These are phyloP conservation scores for Cnemophilus loriae DNA, from an alignment of 2,113 vertebrate species.

Conservation along the genomic window DNA sequence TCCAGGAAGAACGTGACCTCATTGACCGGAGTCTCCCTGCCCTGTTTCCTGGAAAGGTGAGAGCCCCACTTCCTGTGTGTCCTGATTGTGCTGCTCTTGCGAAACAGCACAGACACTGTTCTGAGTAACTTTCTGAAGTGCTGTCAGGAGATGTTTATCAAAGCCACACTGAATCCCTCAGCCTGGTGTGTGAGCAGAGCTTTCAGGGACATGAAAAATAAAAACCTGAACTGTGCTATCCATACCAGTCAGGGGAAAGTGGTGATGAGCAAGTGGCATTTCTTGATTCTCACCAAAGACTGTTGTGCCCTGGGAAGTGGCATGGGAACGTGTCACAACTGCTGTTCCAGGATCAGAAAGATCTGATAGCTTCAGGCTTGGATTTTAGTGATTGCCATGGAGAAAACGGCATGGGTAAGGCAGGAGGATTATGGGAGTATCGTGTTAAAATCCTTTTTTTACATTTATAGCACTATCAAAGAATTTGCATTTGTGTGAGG, in stretches of 20 bases:
- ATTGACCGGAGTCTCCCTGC: conserved; percentile 74
- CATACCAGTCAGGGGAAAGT: background rate
- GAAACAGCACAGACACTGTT: background rate
- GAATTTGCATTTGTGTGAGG: background rate
- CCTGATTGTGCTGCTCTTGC: background rate
- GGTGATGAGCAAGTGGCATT: background rate
- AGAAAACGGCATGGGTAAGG: background rate
- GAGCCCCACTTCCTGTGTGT: background rate
- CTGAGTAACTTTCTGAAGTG: background rate
- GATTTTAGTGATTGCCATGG: background rate
- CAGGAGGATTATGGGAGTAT: background rate
- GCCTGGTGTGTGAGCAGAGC: background rate
- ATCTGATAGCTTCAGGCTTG: background rate
- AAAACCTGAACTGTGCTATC: background rate
- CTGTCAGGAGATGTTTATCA: background rate
- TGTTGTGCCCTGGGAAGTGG: background rate
- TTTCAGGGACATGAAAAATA: background rate
- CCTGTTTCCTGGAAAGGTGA: conserved; percentile 77
- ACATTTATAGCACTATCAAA: background rate
- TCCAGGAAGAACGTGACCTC: conserved; percentile 79
- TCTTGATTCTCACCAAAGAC: background rate
- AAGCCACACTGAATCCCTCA: background rate
- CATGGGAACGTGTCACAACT: rapidly evolving
- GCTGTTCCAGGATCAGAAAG: background rate
- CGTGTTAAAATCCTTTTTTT: background rate